Evolutionary conservation across 1,140 invertebrate genomes (phyloP), one percentile per base, ranked within the genome.

Genomic region (Dryas iulia): DNA sequence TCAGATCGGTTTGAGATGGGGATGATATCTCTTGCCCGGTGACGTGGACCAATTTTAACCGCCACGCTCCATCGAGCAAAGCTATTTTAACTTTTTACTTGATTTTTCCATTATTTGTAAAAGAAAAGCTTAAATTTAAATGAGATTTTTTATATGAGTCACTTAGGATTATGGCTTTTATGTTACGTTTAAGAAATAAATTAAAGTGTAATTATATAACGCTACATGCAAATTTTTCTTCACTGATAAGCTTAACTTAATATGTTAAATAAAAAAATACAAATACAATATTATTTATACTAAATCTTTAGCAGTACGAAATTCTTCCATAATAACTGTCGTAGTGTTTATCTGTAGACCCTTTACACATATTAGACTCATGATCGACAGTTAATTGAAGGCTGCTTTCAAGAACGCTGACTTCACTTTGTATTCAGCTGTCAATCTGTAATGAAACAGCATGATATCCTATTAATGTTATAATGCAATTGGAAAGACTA

Each of bases 31-130:
- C 5, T 23, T 54, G 65, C 26, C 39, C 58, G 53, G 58, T 53
- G 59, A 47, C 59, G 59, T 62, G 59, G 35, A 62, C 59, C 81
- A 73, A 81, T 82, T 81, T 63, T 74, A 74, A 64, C 39, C 62
- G 78, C 76, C 58, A 79, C 78, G 81, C 73, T 82, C 69, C 77
- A 69, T 59, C 71, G 77, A 71, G 21, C 76, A 68, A 73, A 81
- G 71, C 75, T 82, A 84, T 82, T 83, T 84, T 77, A 69, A 78
- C 72, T 72, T 78, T 85, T 83, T 87, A 82, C 74, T 73, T 52
- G 24, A 71, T 47, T 47, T 47, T 47, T 47, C 1, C 6, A 47
- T 47, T 47, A 47, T 47, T 47, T 2, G 7, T 18, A 21, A 47
- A 47, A 47, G 7, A 47, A 47, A 21, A 47, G 21, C 5, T 47